Conservation (phyloP, 2,113 vertebrate genomes). For the Capreolus pygargus region DNA sequence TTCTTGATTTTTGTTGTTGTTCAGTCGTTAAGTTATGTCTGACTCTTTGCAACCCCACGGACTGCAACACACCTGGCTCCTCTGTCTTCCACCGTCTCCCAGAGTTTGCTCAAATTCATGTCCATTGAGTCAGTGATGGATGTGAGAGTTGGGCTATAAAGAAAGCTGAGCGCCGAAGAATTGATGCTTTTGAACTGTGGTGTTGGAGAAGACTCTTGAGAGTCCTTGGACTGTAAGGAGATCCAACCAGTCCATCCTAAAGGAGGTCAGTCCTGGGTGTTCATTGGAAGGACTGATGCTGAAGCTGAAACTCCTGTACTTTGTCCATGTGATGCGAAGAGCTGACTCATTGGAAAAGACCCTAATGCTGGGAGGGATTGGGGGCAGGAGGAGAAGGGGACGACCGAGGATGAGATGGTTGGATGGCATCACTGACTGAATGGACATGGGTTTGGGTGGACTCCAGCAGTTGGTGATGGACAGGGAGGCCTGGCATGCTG, state of each 20-base stretch:
- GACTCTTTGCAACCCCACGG: neutral
- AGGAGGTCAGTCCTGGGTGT: neutral
- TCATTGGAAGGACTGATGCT: neutral
- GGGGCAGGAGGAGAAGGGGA: neutral
- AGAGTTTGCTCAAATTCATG: neutral
- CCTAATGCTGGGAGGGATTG: neutral
- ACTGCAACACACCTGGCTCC: neutral
- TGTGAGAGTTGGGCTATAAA: neutral
- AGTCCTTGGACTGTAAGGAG: neutral
- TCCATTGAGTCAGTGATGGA: neutral
- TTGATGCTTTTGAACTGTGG: neutral
- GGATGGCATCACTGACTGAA: rapidly evolving
- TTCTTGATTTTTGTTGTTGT: neutral
- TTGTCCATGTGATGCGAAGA: rapidly evolving
- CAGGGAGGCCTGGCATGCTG: rapidly evolving
- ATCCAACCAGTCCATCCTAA: neutral
- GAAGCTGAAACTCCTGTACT: neutral
- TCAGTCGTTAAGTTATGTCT: neutral
- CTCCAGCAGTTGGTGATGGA: neutral
- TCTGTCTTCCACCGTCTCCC: neutral
- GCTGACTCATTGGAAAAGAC: neutral
- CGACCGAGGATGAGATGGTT: neutral
- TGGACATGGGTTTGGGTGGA: neutral
- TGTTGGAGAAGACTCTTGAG: neutral
- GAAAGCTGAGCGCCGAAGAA: rapidly evolving